Percentiles rank a stretch among this genome's conserved stretches.
Conservation (phyloP, 2,888 invertebrate genomes). For the Pteria penguin region DNA sequence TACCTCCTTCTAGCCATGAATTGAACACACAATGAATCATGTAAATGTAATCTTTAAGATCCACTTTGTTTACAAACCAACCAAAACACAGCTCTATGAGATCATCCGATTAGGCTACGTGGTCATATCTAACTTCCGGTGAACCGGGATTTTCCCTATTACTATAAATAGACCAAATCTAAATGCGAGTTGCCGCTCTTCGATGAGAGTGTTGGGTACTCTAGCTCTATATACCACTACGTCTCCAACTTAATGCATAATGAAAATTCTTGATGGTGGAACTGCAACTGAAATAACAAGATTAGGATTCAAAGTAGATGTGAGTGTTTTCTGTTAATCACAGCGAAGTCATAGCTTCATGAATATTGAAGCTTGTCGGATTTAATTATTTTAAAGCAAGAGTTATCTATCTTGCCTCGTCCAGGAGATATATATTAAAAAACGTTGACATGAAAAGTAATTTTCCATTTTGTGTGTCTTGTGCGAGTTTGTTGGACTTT, state of each 20-base stretch:
- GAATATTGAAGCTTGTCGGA: too few relatives aligned
- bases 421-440: too few relatives aligned
- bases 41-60: too few relatives aligned
- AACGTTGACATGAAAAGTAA: too few relatives aligned
- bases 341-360: background rate
- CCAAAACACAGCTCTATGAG: background rate
- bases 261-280: slow-evolving; percentile 67
- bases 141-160: background rate
- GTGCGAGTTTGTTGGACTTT: too few relatives aligned
- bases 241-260: too few relatives aligned
- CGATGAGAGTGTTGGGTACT: background rate
- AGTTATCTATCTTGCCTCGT: too few relatives aligned
- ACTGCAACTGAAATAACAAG: slow-evolving; percentile 60
- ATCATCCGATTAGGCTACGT: slow-evolving; percentile 6
- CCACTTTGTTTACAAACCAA: background rate
- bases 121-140: slow-evolving; percentile 13
- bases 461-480: too few relatives aligned
- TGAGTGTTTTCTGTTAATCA: slow-evolving; percentile 80
- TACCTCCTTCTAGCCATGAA: slow-evolving; percentile 50
- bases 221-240: too few relatives aligned
- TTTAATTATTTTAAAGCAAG: too few relatives aligned
- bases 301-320: slow-evolving; percentile 44
- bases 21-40: too few relatives aligned
- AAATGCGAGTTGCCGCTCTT: background rate
- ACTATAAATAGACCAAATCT: slow-evolving; percentile 12